Conservation (phyloP, 1,140 invertebrate species). For the Tachypleus tridentatus region DNA sequence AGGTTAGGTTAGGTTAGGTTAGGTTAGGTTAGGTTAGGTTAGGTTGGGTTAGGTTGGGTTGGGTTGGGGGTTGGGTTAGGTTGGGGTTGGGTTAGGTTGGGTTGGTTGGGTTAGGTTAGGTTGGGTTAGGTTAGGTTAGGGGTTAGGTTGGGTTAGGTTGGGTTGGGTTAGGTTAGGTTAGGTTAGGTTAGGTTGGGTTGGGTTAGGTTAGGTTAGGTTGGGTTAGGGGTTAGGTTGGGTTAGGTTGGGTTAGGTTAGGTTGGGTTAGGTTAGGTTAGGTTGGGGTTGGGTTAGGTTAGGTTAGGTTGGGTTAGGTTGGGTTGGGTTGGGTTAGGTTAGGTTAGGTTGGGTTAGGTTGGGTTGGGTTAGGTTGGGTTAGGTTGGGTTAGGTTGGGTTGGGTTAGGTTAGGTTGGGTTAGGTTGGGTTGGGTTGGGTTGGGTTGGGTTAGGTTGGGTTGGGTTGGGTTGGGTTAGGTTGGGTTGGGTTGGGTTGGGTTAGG, state of each 20-base stretch:
- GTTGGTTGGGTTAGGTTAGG: constrained; percentile 19
- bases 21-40: constrained; percentile 22
- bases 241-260: constrained; percentile 18
- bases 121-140: constrained; percentile 23
- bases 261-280: constrained; percentile 25
- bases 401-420: constrained; percentile 27
- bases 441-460: constrained; percentile 31
- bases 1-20: constrained; percentile 22
- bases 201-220: constrained; percentile 22
- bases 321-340: constrained; percentile 26
- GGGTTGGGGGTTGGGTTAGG: constrained; percentile 23
- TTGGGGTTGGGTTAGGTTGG: constrained; percentile 26
- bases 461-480: constrained; percentile 28
- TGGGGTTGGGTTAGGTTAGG: constrained; percentile 15
- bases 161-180: constrained; percentile 24
- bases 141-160: constrained; percentile 10
- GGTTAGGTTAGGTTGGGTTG: constrained; percentile 22
- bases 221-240: constrained; percentile 26
- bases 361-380: constrained; percentile 19
- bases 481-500: constrained; percentile 24
- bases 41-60: constrained; percentile 22
- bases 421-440: constrained; percentile 29
- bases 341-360: constrained; percentile 20
- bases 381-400: constrained; percentile 25
- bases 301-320: constrained; percentile 16